Percentiles rank a stretch among this genome's conserved stretches.
Conservation (phyloP, 2,113 vertebrate species). For the Heliornis fulica region DNA sequence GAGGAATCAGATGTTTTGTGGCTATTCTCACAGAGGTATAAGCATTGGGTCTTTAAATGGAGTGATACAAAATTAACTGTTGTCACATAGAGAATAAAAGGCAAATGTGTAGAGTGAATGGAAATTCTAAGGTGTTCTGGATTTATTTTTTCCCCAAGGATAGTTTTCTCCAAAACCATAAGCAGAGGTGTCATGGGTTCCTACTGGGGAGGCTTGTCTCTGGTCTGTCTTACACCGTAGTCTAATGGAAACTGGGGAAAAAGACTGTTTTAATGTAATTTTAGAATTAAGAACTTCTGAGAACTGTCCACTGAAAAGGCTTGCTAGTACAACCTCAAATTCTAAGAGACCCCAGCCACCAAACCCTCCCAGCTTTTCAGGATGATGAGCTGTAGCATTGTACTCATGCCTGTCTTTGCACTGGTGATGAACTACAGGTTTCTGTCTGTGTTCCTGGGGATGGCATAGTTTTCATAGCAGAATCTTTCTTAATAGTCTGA, state of each 20-base stretch:
- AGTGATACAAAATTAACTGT: background rate
- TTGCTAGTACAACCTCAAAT: background rate
- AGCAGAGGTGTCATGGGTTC: background rate
- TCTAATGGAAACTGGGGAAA: background rate
- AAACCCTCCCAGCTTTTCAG: background rate
- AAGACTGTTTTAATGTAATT: background rate
- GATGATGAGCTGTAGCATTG: background rate
- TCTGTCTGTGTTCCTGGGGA: accelerated
- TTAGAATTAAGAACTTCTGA: background rate
- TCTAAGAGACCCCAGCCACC: background rate
- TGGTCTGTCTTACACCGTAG: accelerated
- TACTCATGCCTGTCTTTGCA: background rate
- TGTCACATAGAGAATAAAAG: background rate
- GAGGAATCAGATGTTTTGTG: background rate
- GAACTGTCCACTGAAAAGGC: background rate
- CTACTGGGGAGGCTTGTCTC: background rate
- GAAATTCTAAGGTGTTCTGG: background rate
- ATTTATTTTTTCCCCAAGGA: background rate
- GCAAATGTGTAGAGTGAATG: background rate
- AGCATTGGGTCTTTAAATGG: accelerated
- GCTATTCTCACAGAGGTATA: background rate
- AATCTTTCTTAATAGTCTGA: background rate
- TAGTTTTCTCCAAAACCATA: background rate
- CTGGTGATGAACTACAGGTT: background rate
- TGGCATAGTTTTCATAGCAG: background rate